A percentile compares a stretch with the other conserved stretches of the same genome.
These are phyloP conservation scores for Bufo bufo DNA, from an alignment of 2,113 vertebrate species.

Conservation along the genomic window DNA sequence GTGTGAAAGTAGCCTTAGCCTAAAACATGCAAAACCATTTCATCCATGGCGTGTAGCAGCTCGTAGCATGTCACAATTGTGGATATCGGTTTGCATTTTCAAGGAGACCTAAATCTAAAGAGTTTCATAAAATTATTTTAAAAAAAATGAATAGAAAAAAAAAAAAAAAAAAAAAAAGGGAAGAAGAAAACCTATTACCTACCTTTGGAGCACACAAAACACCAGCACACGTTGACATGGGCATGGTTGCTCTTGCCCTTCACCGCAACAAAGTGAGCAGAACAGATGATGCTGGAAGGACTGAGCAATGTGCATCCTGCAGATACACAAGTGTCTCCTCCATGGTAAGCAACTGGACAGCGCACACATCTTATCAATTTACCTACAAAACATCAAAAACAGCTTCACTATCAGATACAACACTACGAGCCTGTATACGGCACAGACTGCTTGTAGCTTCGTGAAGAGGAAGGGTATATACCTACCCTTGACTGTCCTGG, in stretches of 20 bases:
- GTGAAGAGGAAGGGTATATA: neutral
- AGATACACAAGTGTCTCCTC: slow-evolving; percentile 88
- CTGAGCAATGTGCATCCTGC: slow-evolving; percentile 88
- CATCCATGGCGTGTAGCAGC: too few species aligned
- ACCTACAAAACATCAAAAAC: slow-evolving; percentile 70
- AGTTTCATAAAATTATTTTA: neutral
- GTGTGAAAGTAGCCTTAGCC: too few species aligned
- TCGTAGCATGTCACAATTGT: too few species aligned
- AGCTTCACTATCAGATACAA: neutral
- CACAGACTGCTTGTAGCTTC: neutral
- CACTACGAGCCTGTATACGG: neutral
- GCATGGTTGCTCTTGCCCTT: slow-evolving; percentile 92
- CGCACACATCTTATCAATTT: slow-evolving; percentile 94
- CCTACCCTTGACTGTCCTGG: slow-evolving; percentile 86
- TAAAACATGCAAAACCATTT: too few species aligned
- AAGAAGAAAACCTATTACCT: too few species aligned
- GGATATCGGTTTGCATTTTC: too few species aligned
- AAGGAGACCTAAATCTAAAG: neutral
- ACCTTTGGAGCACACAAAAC: slow-evolving; percentile 98
- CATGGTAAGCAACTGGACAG: slow-evolving; percentile 92
- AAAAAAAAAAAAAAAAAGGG: too few species aligned
- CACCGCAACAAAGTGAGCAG: slow-evolving; percentile 88
- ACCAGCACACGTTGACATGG: slow-evolving; percentile 99
- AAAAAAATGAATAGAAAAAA: too few species aligned
- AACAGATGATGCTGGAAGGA: slow-evolving; percentile 87